phyloP scores from a whole-genome alignment of 2,113 vertebrate species.

The Myxocyprinus asiaticus region DNA sequence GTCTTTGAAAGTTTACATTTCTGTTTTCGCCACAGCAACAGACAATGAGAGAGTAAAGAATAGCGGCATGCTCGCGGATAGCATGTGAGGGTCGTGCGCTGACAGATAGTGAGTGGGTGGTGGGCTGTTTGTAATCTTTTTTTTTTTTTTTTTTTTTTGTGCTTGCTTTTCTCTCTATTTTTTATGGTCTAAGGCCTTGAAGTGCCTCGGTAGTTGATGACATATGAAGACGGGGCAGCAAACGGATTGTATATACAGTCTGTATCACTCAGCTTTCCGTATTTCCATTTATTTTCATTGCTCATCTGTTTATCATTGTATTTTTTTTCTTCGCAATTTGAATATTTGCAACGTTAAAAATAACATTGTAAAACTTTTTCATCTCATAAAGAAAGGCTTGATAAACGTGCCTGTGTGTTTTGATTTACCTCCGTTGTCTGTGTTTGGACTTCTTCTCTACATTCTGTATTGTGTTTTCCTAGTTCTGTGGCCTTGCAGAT shows the following conservation, averaged over 20 bases:
- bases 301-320: neutral
- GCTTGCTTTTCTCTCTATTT: constrained; percentile 9
- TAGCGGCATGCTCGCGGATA: neutral
- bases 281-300: constrained; percentile 8
- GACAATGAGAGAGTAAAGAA: constrained; percentile 9
- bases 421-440: neutral
- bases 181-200: constrained; percentile 30
- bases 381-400: constrained; percentile 10
- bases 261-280: constrained; percentile 13
- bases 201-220: neutral
- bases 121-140: neutral
- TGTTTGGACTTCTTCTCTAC: neutral
- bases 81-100: constrained; percentile 4
- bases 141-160: constrained; percentile 37
- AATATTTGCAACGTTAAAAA: constrained; percentile 23
- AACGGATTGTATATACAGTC: neutral
- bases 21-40: neutral
- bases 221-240: no score
- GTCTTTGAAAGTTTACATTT: constrained; percentile 30
- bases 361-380: neutral
- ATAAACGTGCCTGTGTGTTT: neutral
- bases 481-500: constrained; percentile 19
- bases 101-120: neutral
- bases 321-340: constrained; percentile 2
- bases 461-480: neutral